phyloP scores from a whole-genome alignment of 2,797 vertebrate species.

The Lutjanus campechanus region DNA sequence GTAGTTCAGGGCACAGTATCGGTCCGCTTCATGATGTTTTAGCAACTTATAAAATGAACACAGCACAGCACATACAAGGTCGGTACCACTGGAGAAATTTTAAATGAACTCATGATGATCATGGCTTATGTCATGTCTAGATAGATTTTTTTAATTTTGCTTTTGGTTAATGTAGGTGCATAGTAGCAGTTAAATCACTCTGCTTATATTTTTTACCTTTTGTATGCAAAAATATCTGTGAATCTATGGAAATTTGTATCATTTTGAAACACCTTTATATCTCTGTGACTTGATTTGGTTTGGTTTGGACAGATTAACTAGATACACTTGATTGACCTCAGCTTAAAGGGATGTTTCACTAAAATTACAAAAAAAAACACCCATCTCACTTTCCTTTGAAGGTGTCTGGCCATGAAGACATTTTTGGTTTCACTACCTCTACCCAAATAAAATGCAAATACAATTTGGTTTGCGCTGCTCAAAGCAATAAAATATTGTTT shows the following conservation, averaged over 20 bases:
- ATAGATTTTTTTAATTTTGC: not conserved
- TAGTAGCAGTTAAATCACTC: constrained; percentile 19
- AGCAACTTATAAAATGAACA: constrained; percentile 22
- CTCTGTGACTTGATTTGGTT: not conserved
- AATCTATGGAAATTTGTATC: constrained; percentile 15
- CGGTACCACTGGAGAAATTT: constrained; percentile 21
- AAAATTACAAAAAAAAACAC: not conserved
- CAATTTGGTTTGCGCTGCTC: not conserved
- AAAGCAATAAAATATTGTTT: not conserved
- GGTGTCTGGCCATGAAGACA: not conserved
- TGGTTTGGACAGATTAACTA: not conserved
- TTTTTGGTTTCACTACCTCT: not conserved
- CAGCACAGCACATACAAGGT: constrained; percentile 35
- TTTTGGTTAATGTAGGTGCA: constrained; percentile 12
- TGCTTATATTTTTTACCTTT: constrained; percentile 34
- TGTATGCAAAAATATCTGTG: constrained; percentile 28
- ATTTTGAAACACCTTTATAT: constrained; percentile 31
- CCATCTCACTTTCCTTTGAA: not conserved
- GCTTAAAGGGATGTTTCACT: not conserved
- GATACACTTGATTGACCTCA: not conserved
- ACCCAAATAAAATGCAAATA: not conserved
- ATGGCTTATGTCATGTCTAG: constrained; percentile 23
- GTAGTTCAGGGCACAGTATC: constrained; percentile 29
- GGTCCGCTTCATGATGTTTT: constrained; percentile 32
- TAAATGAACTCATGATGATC: constrained; percentile 1